phyloP scores from a whole-genome alignment of 2,113 vertebrate species.

The Mobula birostris region DNA sequence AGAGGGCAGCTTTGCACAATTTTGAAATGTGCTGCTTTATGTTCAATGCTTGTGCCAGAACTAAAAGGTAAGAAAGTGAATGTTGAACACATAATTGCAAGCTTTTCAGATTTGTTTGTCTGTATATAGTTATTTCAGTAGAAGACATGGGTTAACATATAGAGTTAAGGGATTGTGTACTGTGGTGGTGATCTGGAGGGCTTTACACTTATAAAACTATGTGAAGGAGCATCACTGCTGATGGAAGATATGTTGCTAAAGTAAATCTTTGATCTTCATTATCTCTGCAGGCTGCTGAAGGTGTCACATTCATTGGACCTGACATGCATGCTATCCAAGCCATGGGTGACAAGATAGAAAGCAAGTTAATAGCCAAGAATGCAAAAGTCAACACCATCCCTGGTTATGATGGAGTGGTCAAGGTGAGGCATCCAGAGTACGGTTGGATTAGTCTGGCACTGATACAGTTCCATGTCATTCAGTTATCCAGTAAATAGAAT shows the following conservation, averaged over 20 bases:
- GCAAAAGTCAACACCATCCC: constrained; percentile 95
- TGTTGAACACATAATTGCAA: neutral
- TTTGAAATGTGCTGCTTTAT: neutral
- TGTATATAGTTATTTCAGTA: neutral
- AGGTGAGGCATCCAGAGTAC: constrained; percentile 64
- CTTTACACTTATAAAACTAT: neutral
- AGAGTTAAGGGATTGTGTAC: neutral
- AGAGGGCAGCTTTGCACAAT: neutral
- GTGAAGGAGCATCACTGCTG: constrained; percentile 44
- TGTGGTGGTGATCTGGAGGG: neutral
- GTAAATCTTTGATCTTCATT: constrained; percentile 66
- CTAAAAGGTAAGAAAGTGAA: neutral
- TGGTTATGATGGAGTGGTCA: constrained; percentile 91
- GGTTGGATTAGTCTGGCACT: neutral
- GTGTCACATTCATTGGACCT: constrained; percentile 87
- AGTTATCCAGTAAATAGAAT: neutral
- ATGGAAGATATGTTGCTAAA: constrained; percentile 58
- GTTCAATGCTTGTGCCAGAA: neutral
- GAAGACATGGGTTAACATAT: neutral
- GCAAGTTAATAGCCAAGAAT: constrained; percentile 90
- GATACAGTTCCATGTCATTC: neutral
- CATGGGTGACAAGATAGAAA: constrained; percentile 97
- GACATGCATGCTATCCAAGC: constrained; percentile 84
- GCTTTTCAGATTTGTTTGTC: too few relatives aligned
- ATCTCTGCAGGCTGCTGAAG: constrained; percentile 75